These are phyloP conservation scores for Phalera bucephala DNA, from an alignment of 2,888 invertebrate species.

Conservation along the genomic window DNA sequence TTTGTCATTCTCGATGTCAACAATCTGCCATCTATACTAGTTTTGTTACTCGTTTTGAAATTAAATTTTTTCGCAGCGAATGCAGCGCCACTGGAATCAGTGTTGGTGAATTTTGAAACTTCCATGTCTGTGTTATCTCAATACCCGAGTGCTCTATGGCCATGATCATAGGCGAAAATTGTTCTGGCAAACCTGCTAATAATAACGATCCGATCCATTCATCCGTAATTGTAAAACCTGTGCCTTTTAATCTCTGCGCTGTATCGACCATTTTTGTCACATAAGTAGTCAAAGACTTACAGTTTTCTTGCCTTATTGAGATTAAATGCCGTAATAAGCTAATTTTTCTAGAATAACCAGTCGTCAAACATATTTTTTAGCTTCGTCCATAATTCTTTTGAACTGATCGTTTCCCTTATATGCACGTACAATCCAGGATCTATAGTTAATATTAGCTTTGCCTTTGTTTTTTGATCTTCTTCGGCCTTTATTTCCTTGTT, in stretches of 20 bases:
- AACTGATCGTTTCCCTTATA: slow-evolving; percentile 1
- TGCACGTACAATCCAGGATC: slow-evolving; percentile 2
- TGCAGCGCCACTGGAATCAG: too few species aligned
- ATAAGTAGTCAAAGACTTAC: not conserved
- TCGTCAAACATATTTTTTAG: slow-evolving; percentile 3
- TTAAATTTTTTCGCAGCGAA: not conserved
- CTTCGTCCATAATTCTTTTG: too few species aligned
- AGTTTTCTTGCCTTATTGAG: not conserved
- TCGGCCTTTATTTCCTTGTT: too few species aligned
- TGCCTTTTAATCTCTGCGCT: too few species aligned
- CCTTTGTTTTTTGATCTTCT: not conserved
- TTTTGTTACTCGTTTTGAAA: not conserved
- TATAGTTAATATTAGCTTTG: slow-evolving; percentile 3
- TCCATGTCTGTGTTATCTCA: slow-evolving; percentile 1
- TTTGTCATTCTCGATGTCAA: not conserved
- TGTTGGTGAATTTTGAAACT: not conserved
- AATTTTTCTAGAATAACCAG: not conserved
- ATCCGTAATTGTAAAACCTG: too few species aligned
- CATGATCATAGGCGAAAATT: slow-evolving; percentile 4
- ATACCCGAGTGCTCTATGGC: too few species aligned
- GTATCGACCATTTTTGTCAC: not conserved
- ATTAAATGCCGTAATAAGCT: not conserved
- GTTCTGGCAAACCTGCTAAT: too few species aligned
- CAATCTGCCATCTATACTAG: not conserved
- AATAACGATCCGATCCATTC: not conserved